Conservation (phyloP, 2,888 invertebrate species). For the Cylindroiulus punctatus region DNA sequence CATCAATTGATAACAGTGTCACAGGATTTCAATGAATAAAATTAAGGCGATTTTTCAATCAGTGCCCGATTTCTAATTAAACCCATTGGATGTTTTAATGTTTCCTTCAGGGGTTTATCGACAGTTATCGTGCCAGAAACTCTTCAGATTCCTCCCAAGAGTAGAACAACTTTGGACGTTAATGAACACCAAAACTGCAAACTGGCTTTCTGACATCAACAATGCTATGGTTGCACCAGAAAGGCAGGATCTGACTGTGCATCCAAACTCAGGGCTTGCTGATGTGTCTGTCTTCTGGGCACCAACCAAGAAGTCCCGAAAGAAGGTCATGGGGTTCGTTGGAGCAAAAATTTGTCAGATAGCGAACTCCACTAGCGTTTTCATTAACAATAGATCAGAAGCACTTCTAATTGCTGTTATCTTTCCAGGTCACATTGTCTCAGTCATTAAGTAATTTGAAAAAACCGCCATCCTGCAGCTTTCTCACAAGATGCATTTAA, state of each 20-base stretch:
- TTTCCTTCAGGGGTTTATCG: not conserved
- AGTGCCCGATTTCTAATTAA: not conserved
- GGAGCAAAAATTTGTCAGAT: not conserved
- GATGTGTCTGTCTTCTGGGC: too few species aligned
- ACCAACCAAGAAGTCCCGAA: not conserved
- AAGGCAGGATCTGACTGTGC: too few species aligned
- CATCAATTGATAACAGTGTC: not conserved
- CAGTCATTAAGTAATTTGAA: not conserved
- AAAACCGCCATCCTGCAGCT: not conserved
- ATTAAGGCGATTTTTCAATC: not conserved
- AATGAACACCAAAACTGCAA: too few species aligned
- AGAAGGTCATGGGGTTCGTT: not conserved
- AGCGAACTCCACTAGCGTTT: not conserved
- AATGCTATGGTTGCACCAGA: too few species aligned
- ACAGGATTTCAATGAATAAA: not conserved
- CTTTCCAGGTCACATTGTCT: not conserved
- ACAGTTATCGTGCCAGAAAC: too few species aligned
- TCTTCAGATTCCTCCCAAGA: too few species aligned
- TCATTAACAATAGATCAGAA: conserved; percentile 9
- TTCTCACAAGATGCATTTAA: not conserved
- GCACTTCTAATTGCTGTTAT: conserved; percentile 2
- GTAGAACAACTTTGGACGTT: too few species aligned
- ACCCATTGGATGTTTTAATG: not conserved
- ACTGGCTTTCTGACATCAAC: too few species aligned
- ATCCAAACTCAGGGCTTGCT: too few species aligned